Base-by-base conservation (phyloP, 2,888 invertebrate species). In the Drosophila subsilvestris region DNA sequence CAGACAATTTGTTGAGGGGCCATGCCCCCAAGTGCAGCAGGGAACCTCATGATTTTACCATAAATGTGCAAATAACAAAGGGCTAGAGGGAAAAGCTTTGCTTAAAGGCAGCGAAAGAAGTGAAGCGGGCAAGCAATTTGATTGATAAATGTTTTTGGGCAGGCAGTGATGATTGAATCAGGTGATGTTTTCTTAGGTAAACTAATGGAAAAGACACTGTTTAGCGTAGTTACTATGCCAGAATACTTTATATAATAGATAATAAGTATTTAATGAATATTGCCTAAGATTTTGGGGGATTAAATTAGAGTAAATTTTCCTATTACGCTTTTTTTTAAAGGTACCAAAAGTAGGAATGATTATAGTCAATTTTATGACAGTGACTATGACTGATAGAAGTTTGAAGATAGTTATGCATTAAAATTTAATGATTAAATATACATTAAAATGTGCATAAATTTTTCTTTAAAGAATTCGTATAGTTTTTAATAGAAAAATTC, bases 21-120 rank as follows among this genome's bases (percentile, higher is more conserved):
- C 18, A 45, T 48, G 37, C 61, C 60, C 60, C 50, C 61, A 51
- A 68, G 77, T 82, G 80, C 84, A 88, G 84, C 88, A 73, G 89
- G 88, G 80, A 78, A 88, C 85, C 88, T 90, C 90, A 91, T 90
- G 90, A 91, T 89, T 90, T 89, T 76, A 72, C 88, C 88, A 91
- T 91, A 88, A 90, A 89, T 86, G 83, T 79, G 72, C 55, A 67
- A 72, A 56, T 74, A 73, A 51, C 85, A 80, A 80, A 72, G 81
- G 80, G 67, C 74, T 75, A 79, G 27, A 47, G 47, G 6, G 2
- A n/a, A 18, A 48, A 25, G 47, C 54, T 22, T 17, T 10, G 27
- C 27, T 12, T 27, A 1, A 10, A 10, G 18, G 22, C 6, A 10
- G 3, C 5, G 6, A 12, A 18, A 9, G n/a, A 22, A 22, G 32